Percentiles rank a stretch among this genome's conserved stretches.
Conservation (phyloP, 2,888 invertebrate species). For the Ecdyonurus torrentis region DNA sequence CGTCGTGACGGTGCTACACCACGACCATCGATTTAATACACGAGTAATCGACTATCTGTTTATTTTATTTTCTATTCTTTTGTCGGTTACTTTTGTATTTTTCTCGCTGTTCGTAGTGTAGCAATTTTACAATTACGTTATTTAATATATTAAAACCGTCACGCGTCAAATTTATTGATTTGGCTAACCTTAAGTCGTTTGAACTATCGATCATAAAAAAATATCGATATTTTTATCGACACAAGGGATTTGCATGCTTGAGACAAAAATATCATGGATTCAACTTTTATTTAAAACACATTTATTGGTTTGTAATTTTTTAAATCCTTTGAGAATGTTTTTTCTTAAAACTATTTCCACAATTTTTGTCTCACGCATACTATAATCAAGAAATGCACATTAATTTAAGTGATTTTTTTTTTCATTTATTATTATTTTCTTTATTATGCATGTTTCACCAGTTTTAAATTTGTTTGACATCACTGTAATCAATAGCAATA, state of each 20-base stretch:
- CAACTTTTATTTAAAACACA: neutral
- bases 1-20: neutral
- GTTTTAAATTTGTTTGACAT: neutral
- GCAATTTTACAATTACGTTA: no score
- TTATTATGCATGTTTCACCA: neutral
- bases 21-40: neutral
- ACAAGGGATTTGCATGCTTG: neutral
- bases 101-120: no score
- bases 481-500: no score
- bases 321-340: neutral
- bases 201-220: neutral
- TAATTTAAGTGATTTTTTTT: neutral
- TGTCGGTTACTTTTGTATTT: no score
- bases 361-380: neutral
- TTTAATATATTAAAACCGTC: no score
- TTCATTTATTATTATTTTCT: neutral
- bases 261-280: neutral
- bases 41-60: no score
- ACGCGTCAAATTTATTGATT: neutral
- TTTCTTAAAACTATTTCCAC: no score
- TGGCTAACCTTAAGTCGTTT: neutral
- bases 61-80: no score
- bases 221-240: neutral
- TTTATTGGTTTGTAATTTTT: neutral
- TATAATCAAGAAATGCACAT: neutral